Conservation (phyloP, 2,888 invertebrate species). For the Balanococcus diminutus region DNA sequence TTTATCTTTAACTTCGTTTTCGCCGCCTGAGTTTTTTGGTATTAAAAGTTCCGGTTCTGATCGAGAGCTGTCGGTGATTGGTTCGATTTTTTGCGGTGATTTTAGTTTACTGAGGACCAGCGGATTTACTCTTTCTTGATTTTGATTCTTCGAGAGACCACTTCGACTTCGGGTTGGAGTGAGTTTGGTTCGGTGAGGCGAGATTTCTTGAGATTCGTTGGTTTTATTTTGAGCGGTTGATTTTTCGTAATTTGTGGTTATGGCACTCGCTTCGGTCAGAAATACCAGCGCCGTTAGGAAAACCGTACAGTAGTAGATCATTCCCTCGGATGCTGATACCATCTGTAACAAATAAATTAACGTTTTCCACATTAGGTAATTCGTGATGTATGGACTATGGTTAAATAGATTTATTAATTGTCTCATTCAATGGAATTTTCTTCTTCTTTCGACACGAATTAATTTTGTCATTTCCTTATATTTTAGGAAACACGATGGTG, state of each 20-base stretch:
- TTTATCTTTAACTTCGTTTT: constrained; percentile 49
- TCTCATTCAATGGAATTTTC: background rate
- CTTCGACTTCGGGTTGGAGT: constrained; percentile 36
- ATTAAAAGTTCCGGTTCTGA: background rate
- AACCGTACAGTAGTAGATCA: constrained; percentile 52
- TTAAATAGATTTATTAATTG: background rate
- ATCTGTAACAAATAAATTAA: constrained; percentile 36
- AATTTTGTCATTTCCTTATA: background rate
- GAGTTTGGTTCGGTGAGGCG: constrained; percentile 46
- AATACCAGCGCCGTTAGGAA: constrained; percentile 52
- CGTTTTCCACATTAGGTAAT: background rate
- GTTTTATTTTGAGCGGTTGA: constrained; percentile 43
- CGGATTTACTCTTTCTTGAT: constrained; percentile 41
- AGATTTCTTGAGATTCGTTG: constrained; percentile 20
- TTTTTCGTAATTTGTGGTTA: constrained; percentile 51
- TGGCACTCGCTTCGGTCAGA: constrained; percentile 52
- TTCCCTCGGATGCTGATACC: constrained; percentile 50
- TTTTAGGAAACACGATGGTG: background rate
- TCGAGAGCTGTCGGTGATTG: background rate
- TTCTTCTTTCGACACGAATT: background rate
- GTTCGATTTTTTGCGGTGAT: background rate
- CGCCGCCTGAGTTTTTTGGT: constrained; percentile 38
- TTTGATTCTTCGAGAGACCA: constrained; percentile 39
- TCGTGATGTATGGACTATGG: background rate
- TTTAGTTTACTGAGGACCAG: constrained; percentile 29